These are phyloP conservation scores for Zoanthus solanderi DNA, from an alignment of 92 coral and sea anemone species.

Conservation along the genomic window DNA sequence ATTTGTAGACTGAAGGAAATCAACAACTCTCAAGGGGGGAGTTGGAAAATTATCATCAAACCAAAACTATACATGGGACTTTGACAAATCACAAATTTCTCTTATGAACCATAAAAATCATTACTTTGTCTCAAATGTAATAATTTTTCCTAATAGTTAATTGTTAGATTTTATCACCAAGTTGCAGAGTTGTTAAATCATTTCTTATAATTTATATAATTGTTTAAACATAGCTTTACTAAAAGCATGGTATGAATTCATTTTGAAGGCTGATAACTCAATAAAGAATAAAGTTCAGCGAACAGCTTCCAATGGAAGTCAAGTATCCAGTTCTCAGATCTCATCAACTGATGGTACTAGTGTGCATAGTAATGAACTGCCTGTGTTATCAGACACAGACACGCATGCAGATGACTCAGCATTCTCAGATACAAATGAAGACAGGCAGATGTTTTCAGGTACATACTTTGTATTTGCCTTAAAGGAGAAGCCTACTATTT, in stretches of 20 bases:
- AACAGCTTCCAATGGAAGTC: constrained; percentile 80
- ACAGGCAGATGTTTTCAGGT: constrained; percentile 61
- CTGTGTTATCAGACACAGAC: constrained; percentile 50
- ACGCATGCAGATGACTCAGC: constrained; percentile 35
- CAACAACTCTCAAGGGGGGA: no score
- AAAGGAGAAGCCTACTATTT: no score
- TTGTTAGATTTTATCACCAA: no score
- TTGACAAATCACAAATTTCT: no score
- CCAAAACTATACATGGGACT: no score
- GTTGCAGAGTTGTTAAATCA: background rate
- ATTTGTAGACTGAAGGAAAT: no score
- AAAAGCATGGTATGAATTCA: background rate
- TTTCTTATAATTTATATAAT: background rate
- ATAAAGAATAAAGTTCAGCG: constrained; percentile 72
- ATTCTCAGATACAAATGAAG: constrained; percentile 47
- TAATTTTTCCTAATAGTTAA: no score
- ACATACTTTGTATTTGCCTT: no score
- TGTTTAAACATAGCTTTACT: background rate
- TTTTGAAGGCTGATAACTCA: constrained; percentile 73
- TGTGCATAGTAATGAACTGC: constrained; percentile 75
- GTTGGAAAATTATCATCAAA: no score
- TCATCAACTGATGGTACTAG: constrained; percentile 76
- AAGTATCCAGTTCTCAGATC: constrained; percentile 64
- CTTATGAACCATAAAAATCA: no score
- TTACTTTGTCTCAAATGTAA: no score